phyloP scores from a whole-genome alignment of 2,888 invertebrate genomes.

The Dryococelus australis region DNA sequence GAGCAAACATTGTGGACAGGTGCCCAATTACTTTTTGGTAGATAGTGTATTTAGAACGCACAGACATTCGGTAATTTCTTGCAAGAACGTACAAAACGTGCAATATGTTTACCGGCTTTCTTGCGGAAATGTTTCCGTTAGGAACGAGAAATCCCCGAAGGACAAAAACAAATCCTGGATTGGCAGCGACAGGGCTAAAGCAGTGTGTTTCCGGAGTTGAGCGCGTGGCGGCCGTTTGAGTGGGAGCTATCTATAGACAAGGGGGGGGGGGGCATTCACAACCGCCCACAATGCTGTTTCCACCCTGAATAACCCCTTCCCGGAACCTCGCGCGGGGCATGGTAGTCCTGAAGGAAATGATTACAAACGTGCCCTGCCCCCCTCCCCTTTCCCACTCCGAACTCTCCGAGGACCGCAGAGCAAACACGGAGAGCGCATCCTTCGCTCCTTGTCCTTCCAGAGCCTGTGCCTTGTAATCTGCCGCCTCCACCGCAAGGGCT shows the following conservation, averaged over 20 bases:
- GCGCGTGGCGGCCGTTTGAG: neutral
- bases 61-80: too few species aligned
- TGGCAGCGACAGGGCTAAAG: too few species aligned
- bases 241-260: neutral
- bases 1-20: too few species aligned
- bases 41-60: too few species aligned
- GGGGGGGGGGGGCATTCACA: neutral
- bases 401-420: neutral
- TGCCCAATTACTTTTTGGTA: too few species aligned
- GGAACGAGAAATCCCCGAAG: too few species aligned
- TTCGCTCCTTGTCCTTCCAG: neutral
- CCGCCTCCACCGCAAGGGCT: conserved; percentile 2
- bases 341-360: neutral
- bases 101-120: too few species aligned
- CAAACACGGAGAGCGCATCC: conserved; percentile 7
- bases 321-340: neutral
- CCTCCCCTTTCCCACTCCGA: neutral
- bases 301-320: neutral
- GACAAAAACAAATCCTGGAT: too few species aligned
- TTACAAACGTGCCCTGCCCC: neutral
- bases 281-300: neutral
- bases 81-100: too few species aligned
- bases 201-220: too few species aligned
- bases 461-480: neutral
- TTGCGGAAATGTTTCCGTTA: too few species aligned